Percentiles rank a stretch among this genome's conserved stretches.
Conservation (phyloP, 2,113 vertebrate species). For the Rhineura floridana region DNA sequence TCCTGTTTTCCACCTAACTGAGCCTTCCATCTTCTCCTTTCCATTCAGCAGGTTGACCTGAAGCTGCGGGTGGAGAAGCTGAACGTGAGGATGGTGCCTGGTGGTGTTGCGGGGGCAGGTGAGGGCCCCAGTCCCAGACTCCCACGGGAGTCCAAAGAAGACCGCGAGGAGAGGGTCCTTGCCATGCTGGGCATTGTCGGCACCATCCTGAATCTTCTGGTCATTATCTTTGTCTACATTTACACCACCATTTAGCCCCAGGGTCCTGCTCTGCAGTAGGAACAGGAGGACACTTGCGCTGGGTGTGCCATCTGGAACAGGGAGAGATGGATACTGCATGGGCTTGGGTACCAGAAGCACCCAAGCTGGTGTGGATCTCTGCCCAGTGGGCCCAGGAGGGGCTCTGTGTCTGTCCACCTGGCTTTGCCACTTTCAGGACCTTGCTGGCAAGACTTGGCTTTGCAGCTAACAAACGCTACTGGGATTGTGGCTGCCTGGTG, state of each 20-base stretch:
- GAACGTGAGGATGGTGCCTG: constrained; percentile 81
- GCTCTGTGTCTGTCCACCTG: background rate
- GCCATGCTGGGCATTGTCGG: constrained; percentile 81
- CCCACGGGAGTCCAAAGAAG: constrained; percentile 71
- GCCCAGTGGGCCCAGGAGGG: background rate
- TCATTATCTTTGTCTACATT: constrained; percentile 87
- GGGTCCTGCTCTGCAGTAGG: background rate
- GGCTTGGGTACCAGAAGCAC: accelerated
- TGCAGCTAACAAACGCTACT: no score
- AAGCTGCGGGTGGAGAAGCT: constrained; percentile 72
- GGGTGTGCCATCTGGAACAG: background rate
- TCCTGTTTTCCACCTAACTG: no score
- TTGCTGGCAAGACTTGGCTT: background rate
- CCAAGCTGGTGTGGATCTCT: no score
- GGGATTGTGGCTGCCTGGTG: background rate
- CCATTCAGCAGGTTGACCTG: constrained; percentile 64
- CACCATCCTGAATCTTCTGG: constrained; percentile 84
- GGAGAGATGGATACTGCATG: no score
- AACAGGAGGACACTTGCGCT: background rate
- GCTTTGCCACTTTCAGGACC: background rate
- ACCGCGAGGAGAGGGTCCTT: constrained; percentile 77
- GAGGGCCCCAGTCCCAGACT: constrained; percentile 68
- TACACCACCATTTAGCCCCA: constrained; percentile 79
- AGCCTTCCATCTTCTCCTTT: no score
- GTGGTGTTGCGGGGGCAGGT: constrained; percentile 74